Evolutionary conservation across 2,113 vertebrate species (phyloP).

Genomic region (Probosciger aterrimus): DNA sequence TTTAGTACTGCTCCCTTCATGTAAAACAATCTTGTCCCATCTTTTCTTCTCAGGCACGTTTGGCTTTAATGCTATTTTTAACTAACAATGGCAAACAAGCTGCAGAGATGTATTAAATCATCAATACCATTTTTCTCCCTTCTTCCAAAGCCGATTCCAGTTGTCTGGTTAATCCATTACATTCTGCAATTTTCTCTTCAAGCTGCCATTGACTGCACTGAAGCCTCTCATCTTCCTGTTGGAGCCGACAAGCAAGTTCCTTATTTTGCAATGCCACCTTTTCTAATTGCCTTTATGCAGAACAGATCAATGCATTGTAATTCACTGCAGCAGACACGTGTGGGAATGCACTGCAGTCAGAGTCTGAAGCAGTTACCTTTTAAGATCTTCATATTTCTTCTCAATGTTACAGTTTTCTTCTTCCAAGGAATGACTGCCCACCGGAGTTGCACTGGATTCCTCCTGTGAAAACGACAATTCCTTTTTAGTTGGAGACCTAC

Average conservation of each 20-base stretch:
- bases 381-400: slow-evolving; percentile 74
- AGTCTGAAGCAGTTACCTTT: slow-evolving; percentile 72
- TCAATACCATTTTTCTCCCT: slow-evolving; percentile 81
- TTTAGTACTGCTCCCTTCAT: not conserved
- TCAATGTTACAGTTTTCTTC: slow-evolving; percentile 76
- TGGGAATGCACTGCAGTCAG: not conserved
- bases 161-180: slow-evolving; percentile 75
- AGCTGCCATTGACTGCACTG: slow-evolving; percentile 73
- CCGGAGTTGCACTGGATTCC: slow-evolving; percentile 50
- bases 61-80: not conserved
- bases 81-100: not conserved
- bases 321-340: not conserved
- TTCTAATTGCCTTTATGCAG: slow-evolving; percentile 75
- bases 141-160: slow-evolving; percentile 81
- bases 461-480: slow-evolving; percentile 53
- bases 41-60: not conserved
- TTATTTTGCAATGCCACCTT: slow-evolving; percentile 79
- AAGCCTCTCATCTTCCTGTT: slow-evolving; percentile 78
- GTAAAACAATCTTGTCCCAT: not conserved
- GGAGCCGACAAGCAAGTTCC: slow-evolving; percentile 79
- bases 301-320: slow-evolving; percentile 12
- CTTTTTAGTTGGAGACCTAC: not conserved
- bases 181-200: slow-evolving; percentile 77
- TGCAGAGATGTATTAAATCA: not conserved
- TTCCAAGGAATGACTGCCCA: slow-evolving; percentile 69